Base-by-base conservation (phyloP, 2,888 invertebrate genomes). In the Isoperla grammatica region DNA sequence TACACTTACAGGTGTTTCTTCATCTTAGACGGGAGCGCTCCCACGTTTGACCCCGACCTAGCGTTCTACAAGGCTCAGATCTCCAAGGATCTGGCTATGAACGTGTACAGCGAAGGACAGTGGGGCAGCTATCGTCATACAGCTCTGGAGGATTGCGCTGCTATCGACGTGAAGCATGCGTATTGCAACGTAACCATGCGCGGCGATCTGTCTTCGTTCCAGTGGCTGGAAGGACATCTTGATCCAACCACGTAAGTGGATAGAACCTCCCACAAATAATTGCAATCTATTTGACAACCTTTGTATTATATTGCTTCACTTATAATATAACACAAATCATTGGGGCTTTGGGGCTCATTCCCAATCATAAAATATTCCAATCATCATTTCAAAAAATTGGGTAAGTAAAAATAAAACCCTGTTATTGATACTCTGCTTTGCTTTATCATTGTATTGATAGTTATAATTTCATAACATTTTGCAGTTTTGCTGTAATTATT, bases 91-190 rank as follows among this genome's bases (percentile, higher is more conserved):
- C 53, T 97, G 65, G 85, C 86, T 2, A 75, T 91, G 50, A 96
- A 95, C 71, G 83, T 97, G 42, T 83, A 79, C 65, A 81, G 81
- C 65, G 75, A 86, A 68, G 81, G 81, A 9, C 73, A 78, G 68
- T 89, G 78, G 88, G 88, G 94, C 12, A 87, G 88, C 1, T 93
- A 90, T 71, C 81, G 93, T n/a, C 93, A 95, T 74, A 72, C 91
- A 8, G 78, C 83, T 0, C 71, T 94, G 1, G 78, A 80, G 6
- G 76, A 81, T 46, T 63, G 78, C 17, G 53, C 74, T 5, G 73
- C 73, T 0, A 74, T 79, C 0, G 70, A 75, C 2, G 77, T 73
- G 8, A 79, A 82, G 63, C 90, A 95, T 71, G 88, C 86, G 0
- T 92, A 83, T 71, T 85, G 87, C 1, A 90, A 92, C 73, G 84